Evolutionary conservation across 2,113 vertebrate genomes (phyloP), one percentile per base, ranked within the genome.

Genomic region (Reinhardtius hippoglossoides): DNA sequence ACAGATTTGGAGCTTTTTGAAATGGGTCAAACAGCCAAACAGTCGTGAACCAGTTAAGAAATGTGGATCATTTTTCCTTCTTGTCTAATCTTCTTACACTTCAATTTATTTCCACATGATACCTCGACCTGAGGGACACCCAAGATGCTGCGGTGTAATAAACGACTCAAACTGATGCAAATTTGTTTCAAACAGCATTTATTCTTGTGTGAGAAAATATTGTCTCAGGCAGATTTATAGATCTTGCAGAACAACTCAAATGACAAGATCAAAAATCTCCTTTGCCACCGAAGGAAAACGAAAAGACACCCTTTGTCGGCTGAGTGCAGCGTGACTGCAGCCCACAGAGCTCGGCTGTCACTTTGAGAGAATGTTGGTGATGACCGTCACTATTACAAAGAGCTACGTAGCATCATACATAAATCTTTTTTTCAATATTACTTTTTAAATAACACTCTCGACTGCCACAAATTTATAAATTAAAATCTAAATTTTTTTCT

Each of bases 381-480:
- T 87, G 83, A 83, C 82, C 85, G 67, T 86, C 85, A 88, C 92
- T 82, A 76, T 91, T 89, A 92, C 89, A 92, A 93, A 92, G 88
- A 89, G 82, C 87, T 91, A 89, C 86, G 72, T 81, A 91, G 85
- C 82, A 71, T 85, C 86, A 69, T 88, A 92, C 87, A 88, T 92
- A 90, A 84, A 89, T 84, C 88, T 92, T 90, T 42, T 31, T 42
- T 81, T 91, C 81, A 79, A 88, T 90, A 89, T 84, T 74, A 88
- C 62, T 92, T 87, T 91, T 91, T 92, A 94, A 93, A 94, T 93
- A 92, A 92, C 88, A 90, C 89, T 87, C 88, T 90, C 61, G 62
- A 84, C 90, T 90, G 90, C 89, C 91, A 92, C 91, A 89, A 50
- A 88, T 83, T 88, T 93, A 92, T 93, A 95, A 95, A 93, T 95